These are phyloP conservation scores for Panagrolaimus sp. DNA, from an alignment of 1,140 invertebrate species.

Conservation along the genomic window DNA sequence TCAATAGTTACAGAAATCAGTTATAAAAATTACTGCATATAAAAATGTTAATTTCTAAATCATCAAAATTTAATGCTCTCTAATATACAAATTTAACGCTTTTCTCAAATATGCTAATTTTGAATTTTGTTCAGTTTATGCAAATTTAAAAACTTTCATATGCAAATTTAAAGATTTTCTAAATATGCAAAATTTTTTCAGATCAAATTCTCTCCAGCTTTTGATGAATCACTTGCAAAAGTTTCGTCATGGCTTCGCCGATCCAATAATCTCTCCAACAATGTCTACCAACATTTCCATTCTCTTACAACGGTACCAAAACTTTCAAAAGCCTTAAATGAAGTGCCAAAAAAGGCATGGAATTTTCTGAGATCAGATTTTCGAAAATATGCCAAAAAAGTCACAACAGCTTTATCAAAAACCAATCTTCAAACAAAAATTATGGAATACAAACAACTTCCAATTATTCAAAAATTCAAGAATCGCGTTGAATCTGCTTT, in stretches of 20 bases:
- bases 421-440: conserved; percentile 6
- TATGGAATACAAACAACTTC: neutral
- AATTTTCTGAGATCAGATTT: neutral
- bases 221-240: neutral
- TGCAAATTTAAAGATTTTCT: no score
- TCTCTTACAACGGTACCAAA: neutral
- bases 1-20: no score
- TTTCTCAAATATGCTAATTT: no score
- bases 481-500: neutral
- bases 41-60: no score
- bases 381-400: neutral
- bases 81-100: no score
- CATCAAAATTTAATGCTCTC: no score
- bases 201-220: neutral
- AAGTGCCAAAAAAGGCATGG: neutral
- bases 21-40: no score
- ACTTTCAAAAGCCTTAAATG: neutral
- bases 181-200: no score
- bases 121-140: no score
- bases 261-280: neutral
- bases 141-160: no score
- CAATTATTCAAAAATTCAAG: neutral
- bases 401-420: conserved; percentile 1
- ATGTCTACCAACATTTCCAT: neutral
- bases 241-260: conserved; percentile 3